Base-by-base conservation (phyloP, 2,797 vertebrate genomes). In the Bradypodion ventrale region DNA sequence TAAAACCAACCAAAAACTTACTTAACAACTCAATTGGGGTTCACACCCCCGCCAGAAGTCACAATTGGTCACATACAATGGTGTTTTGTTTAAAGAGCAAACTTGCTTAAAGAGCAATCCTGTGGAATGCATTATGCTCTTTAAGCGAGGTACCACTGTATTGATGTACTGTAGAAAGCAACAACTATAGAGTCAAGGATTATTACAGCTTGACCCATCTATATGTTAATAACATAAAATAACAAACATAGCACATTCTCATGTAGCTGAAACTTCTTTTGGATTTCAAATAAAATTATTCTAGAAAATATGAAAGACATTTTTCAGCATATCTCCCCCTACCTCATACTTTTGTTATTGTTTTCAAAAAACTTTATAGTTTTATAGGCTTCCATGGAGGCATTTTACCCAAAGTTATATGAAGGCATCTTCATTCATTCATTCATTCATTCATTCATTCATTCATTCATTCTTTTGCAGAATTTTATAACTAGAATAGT, bases 351-450 rank as follows among this genome's bases (percentile, higher is more conserved):
- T 87, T 73, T 88, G 85, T 92, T 83, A 85, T 83, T 89, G 44
- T 89, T 84, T 91, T 91, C 21, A 56, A 56, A 90, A 27, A 91
- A 83, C 87, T 94, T 90, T 92, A 90, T 83, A 93, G 81, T 93
- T 94, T 88, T 90, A 80, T 75, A 83, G 62, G 32, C 89, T 92
- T 88, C 89, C 44, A 84, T 83, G 75, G 87, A 93, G 87, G 93
- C 46, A 49, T 86, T 94, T 94, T 93, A 63, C 88, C 37, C 42
- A 86, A 78, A 89, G 82, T n/a, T n/a, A n/a, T n/a, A n/a, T n/a
- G n/a, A n/a, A n/a, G n/a, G n/a, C n/a, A n/a, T n/a, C n/a, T 52
- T 46, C n/a, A 56, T 56, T 56, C 21, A 56, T 21, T 27, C 23
- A 6, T 32, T 46, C 49, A 1, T n/a, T 7, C 27, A 1, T 52